These are phyloP conservation scores for Sepioteuthis lessoniana DNA, from an alignment of 2,888 invertebrate species.

Conservation along the genomic window DNA sequence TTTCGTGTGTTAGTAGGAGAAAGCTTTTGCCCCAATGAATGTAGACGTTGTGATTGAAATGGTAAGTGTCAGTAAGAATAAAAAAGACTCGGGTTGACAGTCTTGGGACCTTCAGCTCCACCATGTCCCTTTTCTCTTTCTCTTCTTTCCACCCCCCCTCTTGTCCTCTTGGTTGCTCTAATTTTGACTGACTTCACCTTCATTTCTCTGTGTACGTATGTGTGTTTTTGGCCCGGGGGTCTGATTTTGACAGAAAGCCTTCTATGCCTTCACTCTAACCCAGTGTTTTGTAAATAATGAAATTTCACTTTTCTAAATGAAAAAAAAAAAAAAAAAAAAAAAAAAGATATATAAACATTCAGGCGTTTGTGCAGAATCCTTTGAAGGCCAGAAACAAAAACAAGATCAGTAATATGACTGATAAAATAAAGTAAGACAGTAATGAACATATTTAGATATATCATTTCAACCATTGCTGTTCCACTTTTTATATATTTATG, in stretches of 20 bases:
- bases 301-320: background rate
- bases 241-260: background rate
- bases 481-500: background rate
- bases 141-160: background rate
- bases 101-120: background rate
- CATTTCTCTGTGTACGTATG: too few relatives aligned
- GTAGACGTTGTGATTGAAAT: background rate
- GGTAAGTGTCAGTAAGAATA: background rate
- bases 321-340: background rate
- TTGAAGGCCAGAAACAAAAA: background rate
- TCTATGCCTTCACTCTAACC: background rate
- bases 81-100: background rate
- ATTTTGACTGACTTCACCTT: background rate
- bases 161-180: background rate
- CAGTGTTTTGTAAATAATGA: conserved; percentile 33
- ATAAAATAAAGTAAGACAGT: background rate
- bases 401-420: background rate
- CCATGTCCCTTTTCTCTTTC: background rate
- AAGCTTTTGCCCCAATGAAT: background rate
- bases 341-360: background rate
- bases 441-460: background rate
- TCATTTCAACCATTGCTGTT: background rate
- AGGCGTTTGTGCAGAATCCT: background rate
- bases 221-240: background rate
- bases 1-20: background rate